Percentiles rank a stretch among this genome's conserved stretches.
Evolutionary conservation across 2,113 vertebrate species (phyloP).

Genomic region (Scophthalmus maximus): DNA sequence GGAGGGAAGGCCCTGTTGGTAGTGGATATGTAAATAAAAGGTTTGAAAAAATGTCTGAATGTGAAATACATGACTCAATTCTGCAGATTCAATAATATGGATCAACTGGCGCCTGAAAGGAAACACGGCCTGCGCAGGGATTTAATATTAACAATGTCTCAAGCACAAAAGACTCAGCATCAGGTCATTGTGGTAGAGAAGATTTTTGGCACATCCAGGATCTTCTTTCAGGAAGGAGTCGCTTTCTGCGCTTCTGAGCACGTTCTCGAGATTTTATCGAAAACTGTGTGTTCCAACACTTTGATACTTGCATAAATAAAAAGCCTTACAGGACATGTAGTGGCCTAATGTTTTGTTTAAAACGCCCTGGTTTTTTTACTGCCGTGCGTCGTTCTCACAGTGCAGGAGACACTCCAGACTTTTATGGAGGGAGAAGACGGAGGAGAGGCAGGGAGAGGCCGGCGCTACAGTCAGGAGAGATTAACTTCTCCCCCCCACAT

Average conservation of each 20-base stretch:
- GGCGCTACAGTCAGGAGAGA: conserved; percentile 55
- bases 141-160: conserved; percentile 38
- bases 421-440: conserved; percentile 30
- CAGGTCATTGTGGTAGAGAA: conserved; percentile 22
- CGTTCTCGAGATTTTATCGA: no score
- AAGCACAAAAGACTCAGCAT: conserved; percentile 5
- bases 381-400: conserved; percentile 2
- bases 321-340: conserved; percentile 8
- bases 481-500: conserved; percentile 60
- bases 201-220: conserved; percentile 21
- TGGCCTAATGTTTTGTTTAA: conserved; percentile 21
- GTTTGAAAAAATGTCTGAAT: conserved; percentile 9
- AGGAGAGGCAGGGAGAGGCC: conserved; percentile 60
- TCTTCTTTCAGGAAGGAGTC: conserved; percentile 5
- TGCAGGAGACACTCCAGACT: conserved; percentile 34
- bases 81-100: conserved; percentile 50
- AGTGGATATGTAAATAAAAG: conserved; percentile 38
- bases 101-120: conserved; percentile 43
- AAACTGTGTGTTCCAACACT: no score
- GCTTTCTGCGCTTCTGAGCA: no score
- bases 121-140: conserved; percentile 24
- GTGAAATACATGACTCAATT: conserved; percentile 53
- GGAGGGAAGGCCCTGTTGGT: conserved; percentile 30
- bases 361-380: neutral
- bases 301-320: conserved; percentile 7